Conservation (phyloP, 2,888 invertebrate genomes). For the Metellina segmentata region DNA sequence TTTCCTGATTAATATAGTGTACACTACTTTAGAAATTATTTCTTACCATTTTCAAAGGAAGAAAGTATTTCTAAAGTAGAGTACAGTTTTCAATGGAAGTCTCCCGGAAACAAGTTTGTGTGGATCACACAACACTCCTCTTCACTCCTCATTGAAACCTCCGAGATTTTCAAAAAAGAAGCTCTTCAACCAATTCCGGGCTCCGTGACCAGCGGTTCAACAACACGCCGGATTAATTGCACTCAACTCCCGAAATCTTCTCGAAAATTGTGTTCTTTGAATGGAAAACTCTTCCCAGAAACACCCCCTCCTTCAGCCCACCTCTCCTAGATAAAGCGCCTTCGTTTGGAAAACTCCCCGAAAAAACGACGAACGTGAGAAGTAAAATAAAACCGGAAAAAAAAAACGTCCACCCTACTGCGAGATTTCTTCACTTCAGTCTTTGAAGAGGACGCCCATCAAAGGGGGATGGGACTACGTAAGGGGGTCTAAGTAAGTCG, state of each 20-base stretch:
- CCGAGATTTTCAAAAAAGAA: neutral
- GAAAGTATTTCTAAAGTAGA: no score
- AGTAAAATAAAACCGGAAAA: neutral
- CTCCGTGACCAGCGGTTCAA: neutral
- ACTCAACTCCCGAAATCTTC: neutral
- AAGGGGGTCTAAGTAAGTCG: constrained; percentile 4
- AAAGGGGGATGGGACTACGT: neutral
- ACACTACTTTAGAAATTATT: no score
- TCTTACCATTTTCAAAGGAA: no score
- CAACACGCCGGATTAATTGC: constrained; percentile 1
- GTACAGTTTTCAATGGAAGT: no score
- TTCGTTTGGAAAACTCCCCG: neutral
- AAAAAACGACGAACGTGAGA: neutral
- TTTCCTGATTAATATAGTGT: no score
- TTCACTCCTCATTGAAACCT: no score
- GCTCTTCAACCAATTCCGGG: neutral
- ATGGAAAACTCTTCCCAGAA: constrained; percentile 1
- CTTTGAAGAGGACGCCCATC: neutral
- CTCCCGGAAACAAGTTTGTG: no score
- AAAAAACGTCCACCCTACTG: neutral
- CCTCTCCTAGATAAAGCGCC: neutral
- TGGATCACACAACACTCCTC: no score
- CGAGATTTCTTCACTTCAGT: constrained; percentile 6
- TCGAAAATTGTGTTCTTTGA: neutral
- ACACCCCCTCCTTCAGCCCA: neutral